Conservation (phyloP, 2,888 invertebrate species). For the Apamea anceps region DNA sequence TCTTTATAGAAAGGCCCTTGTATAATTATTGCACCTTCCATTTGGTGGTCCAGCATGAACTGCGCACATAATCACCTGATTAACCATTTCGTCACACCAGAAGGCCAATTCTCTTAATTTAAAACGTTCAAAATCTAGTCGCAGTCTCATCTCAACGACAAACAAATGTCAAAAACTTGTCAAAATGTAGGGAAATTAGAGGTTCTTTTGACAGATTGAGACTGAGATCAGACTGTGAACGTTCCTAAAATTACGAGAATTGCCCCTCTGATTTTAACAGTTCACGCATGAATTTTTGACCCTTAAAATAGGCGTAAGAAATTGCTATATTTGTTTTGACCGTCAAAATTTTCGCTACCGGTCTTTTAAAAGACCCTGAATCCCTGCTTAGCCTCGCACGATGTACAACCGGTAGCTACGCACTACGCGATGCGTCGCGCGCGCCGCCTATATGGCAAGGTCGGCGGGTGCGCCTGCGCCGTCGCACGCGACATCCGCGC, state of each 20-base stretch:
- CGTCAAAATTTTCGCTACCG: slow-evolving; percentile 29
- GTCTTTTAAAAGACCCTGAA: slow-evolving; percentile 47
- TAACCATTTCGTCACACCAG: slow-evolving; percentile 16
- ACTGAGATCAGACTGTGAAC: too few relatives aligned
- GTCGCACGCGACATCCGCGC: slow-evolving; percentile 87
- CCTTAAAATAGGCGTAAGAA: slow-evolving; percentile 18
- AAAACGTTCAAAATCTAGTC: too few relatives aligned
- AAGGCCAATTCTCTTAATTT: too few relatives aligned
- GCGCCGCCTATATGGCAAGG: slow-evolving; percentile 86
- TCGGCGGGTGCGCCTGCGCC: slow-evolving; percentile 81
- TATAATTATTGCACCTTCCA: slow-evolving; percentile 12
- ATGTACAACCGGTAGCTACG: slow-evolving; percentile 68
- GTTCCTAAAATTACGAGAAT: too few relatives aligned
- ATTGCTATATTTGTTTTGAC: slow-evolving; percentile 31
- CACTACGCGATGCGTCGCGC: slow-evolving; percentile 65
- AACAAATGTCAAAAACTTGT: too few relatives aligned
- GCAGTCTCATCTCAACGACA: too few relatives aligned
- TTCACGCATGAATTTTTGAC: slow-evolving; percentile 15
- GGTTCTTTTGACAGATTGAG: too few relatives aligned
- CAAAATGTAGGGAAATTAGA: too few relatives aligned
- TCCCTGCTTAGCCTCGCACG: slow-evolving; percentile 57
- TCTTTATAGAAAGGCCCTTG: neutral
- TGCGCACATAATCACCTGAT: neutral
- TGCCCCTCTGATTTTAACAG: slow-evolving; percentile 3
- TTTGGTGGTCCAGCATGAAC: slow-evolving; percentile 3